Evolutionary conservation across 2,797 vertebrate species (phyloP).

Genomic region (Zenarchopterus dispar): DNA sequence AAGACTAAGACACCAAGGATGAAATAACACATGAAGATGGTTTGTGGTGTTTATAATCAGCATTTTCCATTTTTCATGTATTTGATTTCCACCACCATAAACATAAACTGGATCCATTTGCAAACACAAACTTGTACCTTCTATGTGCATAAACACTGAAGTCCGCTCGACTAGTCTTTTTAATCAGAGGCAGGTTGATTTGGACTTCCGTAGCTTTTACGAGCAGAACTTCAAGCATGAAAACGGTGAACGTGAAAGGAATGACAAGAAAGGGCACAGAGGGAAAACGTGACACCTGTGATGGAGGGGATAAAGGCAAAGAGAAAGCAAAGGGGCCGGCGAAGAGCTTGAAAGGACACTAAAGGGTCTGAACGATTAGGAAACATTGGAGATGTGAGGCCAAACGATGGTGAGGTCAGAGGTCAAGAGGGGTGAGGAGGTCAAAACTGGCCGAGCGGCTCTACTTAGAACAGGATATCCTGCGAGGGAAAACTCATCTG

Average conservation of each 20-base stretch:
- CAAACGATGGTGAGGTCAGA: conserved; percentile 60
- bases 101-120: too few species aligned
- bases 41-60: too few species aligned
- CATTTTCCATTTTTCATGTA: too few species aligned
- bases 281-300: conserved; percentile 34
- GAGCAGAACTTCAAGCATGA: not conserved
- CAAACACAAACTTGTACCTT: too few species aligned
- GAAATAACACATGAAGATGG: too few species aligned
- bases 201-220: not conserved
- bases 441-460: conserved; percentile 68
- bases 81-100: too few species aligned
- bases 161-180: too few species aligned
- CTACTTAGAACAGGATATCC: conserved; percentile 81
- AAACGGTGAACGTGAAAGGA: not conserved
- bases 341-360: conserved; percentile 13
- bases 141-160: too few species aligned
- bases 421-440: conserved; percentile 79
- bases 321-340: conserved; percentile 31
- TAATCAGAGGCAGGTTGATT: too few species aligned
- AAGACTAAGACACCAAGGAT: too few species aligned
- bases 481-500: conserved; percentile 74
- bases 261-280: conserved; percentile 1
- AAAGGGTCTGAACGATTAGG: conserved; percentile 50
- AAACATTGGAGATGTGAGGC: conserved; percentile 56
- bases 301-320: conserved; percentile 12